These are phyloP conservation scores for Argyresthia goedartella DNA, from an alignment of 2,888 invertebrate species.

Conservation along the genomic window DNA sequence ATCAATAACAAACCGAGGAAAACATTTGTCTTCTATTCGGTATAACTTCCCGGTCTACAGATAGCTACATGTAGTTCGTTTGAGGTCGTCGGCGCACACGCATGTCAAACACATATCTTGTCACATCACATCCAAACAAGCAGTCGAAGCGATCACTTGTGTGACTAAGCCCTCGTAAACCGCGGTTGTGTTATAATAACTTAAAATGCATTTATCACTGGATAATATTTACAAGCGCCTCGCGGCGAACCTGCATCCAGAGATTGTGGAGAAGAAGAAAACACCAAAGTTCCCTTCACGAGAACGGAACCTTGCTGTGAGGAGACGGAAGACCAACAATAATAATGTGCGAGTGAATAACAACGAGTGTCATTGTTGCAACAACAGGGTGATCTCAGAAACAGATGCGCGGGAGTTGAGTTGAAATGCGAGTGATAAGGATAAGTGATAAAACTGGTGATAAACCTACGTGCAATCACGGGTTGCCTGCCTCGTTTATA, in stretches of 20 bases:
- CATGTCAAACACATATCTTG: constrained; percentile 18
- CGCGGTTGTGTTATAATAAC: constrained; percentile 1
- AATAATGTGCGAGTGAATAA: constrained; percentile 36
- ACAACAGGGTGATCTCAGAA: constrained; percentile 24
- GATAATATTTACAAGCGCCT: constrained; percentile 50
- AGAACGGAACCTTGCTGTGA: constrained; percentile 76
- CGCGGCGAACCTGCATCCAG: constrained; percentile 27
- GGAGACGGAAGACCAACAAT: constrained; percentile 67
- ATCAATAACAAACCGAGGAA: neutral
- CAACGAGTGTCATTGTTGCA: constrained; percentile 49
- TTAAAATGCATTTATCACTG: constrained; percentile 49
- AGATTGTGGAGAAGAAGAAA: constrained; percentile 40
- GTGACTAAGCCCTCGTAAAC: neutral
- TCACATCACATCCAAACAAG: constrained; percentile 3
- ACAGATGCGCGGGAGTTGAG: neutral
- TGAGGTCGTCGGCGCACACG: constrained; percentile 32
- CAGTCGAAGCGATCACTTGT: constrained; percentile 1
- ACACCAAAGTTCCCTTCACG: constrained; percentile 77
- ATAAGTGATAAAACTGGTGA: neutral
- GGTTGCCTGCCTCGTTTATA: no score
- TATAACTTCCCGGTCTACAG: neutral
- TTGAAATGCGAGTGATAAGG: neutral
- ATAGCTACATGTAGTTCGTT: no score
- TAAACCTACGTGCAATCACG: no score
- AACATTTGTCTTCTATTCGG: neutral